Evolutionary conservation across 1,140 invertebrate genomes (phyloP).

Genomic region (Rhagoletis pomonella): DNA sequence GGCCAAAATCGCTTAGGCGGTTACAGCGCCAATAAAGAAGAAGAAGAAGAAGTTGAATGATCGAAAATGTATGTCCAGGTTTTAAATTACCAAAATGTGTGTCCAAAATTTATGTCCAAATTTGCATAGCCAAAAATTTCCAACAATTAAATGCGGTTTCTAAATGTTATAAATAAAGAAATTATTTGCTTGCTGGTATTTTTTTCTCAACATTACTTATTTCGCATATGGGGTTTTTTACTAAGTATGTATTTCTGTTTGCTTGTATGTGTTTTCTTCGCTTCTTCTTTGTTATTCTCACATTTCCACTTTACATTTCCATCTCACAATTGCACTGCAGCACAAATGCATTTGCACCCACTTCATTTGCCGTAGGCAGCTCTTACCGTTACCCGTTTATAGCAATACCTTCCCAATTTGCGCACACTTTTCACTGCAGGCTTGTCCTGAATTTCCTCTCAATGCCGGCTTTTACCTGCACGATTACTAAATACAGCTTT

Average conservation of each 20-base stretch:
- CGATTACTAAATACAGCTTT: slow-evolving; percentile 4
- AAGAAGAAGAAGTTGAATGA: background rate
- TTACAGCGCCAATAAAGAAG: no score
- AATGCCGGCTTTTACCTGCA: slow-evolving; percentile 29
- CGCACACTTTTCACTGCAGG: background rate
- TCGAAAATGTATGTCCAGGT: no score
- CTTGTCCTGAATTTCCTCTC: slow-evolving; percentile 27
- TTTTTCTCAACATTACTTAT: background rate
- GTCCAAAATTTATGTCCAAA: background rate
- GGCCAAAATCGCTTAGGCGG: no score
- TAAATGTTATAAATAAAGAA: background rate
- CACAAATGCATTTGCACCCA: slow-evolving; percentile 23
- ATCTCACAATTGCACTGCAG: background rate
- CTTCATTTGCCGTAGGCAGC: background rate
- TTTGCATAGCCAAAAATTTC: no score
- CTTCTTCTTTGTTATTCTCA: background rate
- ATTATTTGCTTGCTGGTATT: no score
- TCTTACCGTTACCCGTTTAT: background rate
- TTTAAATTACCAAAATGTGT: no score
- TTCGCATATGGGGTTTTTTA: background rate
- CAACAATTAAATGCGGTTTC: background rate
- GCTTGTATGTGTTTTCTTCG: background rate
- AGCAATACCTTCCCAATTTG: slow-evolving; percentile 1
- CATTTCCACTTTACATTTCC: background rate
- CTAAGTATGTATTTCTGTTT: background rate